Evolutionary conservation across 2,113 vertebrate species (phyloP), one percentile per base, ranked within the genome.

Genomic region (Prunella fulvescens): DNA sequence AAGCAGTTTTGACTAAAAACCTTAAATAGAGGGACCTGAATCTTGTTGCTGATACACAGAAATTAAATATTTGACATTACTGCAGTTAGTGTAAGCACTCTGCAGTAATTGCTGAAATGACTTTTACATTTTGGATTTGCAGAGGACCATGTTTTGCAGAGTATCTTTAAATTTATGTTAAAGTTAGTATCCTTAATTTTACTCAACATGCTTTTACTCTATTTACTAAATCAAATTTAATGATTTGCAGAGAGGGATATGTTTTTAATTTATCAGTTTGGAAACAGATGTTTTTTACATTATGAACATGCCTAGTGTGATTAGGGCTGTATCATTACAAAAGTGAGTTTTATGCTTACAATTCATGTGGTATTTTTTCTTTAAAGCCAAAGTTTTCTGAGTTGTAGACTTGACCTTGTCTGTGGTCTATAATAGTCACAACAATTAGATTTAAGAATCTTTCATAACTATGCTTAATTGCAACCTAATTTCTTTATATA

Each of bases 401-500:
- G 56, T 90, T 93, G 79, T 64, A 51, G 71, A 67, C 48, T 83
- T 97, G 96, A 93, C 93, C 94, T 95, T 86, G 76, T 90, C 90
- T 94, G 60, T 92, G 15, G 7, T 92, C 90, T 96, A 86, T 95
- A 92, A 95, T 88, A 96, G 79, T 93, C 79, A 71, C 65, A 88
- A 95, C 86, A 60, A 93, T 71, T 93, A 84, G 91, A 89, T 95
- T 86, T 97, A 97, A 96, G 80, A 86, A 81, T 91, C 65, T 67
- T 93, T 94, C 92, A 95, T 93, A 94, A 96, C 81, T 92, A 92
- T 92, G 76, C 76, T 94, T 97, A 94, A 96, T 96, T 97, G 88
- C 88, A 96, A 93, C 94, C 93, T 84, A 96, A 90, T 97, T 96
- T 96, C 90, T 92, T 96, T 93, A 95, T 90, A 92, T 93, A 95